A percentile compares a stretch with the other conserved stretches of the same genome.
phyloP scores from a whole-genome alignment of 2,113 vertebrate genomes.

The Empidonax traillii region DNA sequence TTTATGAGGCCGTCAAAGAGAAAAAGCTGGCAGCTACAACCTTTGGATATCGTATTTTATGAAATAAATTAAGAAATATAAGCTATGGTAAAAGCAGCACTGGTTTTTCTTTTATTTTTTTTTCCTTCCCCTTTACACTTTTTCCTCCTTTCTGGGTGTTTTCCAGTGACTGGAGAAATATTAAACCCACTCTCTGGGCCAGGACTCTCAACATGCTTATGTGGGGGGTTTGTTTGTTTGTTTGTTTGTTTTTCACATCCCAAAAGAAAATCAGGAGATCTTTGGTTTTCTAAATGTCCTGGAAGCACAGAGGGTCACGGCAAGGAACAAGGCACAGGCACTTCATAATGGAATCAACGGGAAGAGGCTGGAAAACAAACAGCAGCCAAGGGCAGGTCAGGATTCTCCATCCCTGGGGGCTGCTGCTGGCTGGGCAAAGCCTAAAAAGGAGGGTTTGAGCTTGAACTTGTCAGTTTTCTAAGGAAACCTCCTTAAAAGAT shows the following conservation, averaged over 20 bases:
- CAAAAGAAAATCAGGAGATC: neutral
- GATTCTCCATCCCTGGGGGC: neutral
- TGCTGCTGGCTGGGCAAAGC: neutral
- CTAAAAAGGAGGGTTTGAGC: neutral
- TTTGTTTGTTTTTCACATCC: neutral
- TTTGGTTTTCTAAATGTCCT: neutral
- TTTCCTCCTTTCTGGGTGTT: neutral
- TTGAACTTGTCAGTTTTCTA: neutral
- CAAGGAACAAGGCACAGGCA: neutral
- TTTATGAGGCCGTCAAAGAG: neutral
- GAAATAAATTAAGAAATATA: neutral
- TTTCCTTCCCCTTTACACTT: neutral
- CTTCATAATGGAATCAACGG: neutral
- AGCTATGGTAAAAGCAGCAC: neutral
- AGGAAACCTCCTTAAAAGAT: neutral
- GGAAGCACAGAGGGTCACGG: neutral
- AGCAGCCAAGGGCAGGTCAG: neutral
- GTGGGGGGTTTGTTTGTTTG: too few relatives aligned
- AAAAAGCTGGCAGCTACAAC: neutral
- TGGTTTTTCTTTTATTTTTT: neutral
- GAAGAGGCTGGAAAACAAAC: neutral
- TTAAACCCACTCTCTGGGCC: neutral
- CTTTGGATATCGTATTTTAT: neutral
- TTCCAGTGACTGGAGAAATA: neutral
- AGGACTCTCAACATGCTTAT: accelerated